Evolutionary conservation across 30 jellyfish, hydroid and myxozoan genomes (phyloP).

Genomic region (Aurelia aurita): DNA sequence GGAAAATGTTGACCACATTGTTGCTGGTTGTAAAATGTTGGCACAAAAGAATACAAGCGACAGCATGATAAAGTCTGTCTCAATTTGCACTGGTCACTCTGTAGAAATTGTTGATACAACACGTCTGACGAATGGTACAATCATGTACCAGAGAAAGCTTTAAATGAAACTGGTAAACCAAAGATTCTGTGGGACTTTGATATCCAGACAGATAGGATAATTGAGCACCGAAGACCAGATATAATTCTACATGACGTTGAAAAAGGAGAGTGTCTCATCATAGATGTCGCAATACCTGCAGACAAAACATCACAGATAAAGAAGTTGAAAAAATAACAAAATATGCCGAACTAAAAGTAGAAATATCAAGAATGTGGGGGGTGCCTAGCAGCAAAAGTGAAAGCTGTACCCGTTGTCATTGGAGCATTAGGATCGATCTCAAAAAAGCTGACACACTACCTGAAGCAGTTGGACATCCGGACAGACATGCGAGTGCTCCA

Average conservation of each 20-base stretch:
- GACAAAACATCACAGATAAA: conserved; percentile 32
- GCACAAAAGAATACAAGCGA: conserved; percentile 7
- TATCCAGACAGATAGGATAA: too few relatives aligned
- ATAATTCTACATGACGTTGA: conserved; percentile 7
- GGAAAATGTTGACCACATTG: conserved; percentile 41
- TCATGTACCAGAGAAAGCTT: conserved; percentile 30
- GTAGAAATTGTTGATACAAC: conserved; percentile 22
- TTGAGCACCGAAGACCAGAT: conserved; percentile 28
- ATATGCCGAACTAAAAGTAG: conserved; percentile 12
- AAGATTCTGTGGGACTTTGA: too few relatives aligned
- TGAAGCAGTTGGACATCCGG: too few relatives aligned
- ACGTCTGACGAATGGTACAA: conserved; percentile 45
- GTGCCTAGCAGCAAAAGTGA: too few relatives aligned
- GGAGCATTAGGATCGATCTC: too few relatives aligned
- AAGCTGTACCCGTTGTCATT: too few relatives aligned
- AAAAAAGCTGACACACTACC: too few relatives aligned
- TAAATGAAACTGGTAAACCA: not conserved
- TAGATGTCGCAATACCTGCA: conserved; percentile 37
- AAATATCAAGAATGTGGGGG: too few relatives aligned
- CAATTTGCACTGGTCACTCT: conserved; percentile 15
- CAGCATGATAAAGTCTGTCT: conserved; percentile 40
- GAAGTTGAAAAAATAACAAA: conserved; percentile 5
- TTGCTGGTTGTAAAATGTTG: conserved; percentile 21
- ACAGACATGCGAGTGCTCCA: too few relatives aligned
- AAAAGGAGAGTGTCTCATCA: not conserved